These are phyloP conservation scores for Dynastes grantii DNA, from an alignment of 2,888 invertebrate species.

Conservation along the genomic window DNA sequence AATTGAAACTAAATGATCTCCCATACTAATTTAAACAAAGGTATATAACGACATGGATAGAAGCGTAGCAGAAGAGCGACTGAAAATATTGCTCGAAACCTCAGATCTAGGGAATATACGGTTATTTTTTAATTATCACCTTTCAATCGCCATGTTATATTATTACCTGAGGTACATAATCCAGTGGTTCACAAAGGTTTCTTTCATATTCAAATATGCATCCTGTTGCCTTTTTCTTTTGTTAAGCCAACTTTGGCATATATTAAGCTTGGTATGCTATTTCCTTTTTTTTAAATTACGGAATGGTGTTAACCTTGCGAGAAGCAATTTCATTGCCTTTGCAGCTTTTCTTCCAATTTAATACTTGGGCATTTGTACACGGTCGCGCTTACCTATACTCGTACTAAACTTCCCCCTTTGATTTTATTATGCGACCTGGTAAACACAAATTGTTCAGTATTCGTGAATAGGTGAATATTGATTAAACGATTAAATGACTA, in stretches of 20 bases:
- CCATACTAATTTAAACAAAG: too few relatives aligned
- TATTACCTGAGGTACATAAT: neutral
- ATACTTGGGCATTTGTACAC: neutral
- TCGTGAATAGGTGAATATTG: too few relatives aligned
- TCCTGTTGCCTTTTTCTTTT: neutral
- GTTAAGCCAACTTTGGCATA: too few relatives aligned
- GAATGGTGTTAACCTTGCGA: slow-evolving; percentile 2
- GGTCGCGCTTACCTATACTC: neutral
- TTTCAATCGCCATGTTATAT: too few relatives aligned
- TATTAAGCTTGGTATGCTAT: neutral
- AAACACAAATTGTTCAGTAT: neutral
- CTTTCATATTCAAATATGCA: neutral
- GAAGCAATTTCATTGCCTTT: slow-evolving; percentile 1
- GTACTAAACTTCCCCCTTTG: neutral
- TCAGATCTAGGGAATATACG: too few relatives aligned
- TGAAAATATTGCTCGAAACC: too few relatives aligned
- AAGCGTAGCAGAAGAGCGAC: too few relatives aligned
- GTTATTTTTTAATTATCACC: too few relatives aligned
- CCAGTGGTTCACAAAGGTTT: neutral
- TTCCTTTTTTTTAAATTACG: neutral
- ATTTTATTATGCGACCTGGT: slow-evolving; percentile 6
- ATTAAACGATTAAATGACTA: too few relatives aligned
- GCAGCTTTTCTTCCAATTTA: slow-evolving; percentile 2
- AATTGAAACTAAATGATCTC: too few relatives aligned
- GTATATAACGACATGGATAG: too few relatives aligned